These are phyloP conservation scores for Ophiodon elongatus DNA, from an alignment of 2,113 vertebrate species.

Conservation along the genomic window DNA sequence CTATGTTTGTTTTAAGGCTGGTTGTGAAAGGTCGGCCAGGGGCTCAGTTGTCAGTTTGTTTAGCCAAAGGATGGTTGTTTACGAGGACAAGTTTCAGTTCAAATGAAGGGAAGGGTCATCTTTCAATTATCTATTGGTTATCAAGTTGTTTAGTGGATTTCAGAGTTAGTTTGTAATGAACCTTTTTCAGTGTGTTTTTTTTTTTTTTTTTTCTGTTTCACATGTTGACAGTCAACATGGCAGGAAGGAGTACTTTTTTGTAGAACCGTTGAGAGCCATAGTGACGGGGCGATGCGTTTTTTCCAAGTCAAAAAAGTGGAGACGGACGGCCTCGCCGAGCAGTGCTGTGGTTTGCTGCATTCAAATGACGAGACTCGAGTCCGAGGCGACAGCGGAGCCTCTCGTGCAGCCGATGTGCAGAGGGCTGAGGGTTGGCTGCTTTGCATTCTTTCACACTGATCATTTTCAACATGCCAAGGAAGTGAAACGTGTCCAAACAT, in stretches of 20 bases:
- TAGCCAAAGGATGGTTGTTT: neutral
- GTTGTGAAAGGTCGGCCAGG: neutral
- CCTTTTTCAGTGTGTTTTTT: too few species aligned
- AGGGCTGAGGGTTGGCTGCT: neutral
- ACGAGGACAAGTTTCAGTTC: neutral
- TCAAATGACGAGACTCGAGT: neutral
- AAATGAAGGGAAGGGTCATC: neutral
- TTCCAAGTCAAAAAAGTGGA: constrained; percentile 6
- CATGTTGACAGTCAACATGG: neutral
- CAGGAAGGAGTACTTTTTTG: neutral
- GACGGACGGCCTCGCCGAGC: neutral
- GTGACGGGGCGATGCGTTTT: neutral
- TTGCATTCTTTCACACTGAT: constrained; percentile 33
- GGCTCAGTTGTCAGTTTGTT: neutral
- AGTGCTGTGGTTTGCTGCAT: constrained; percentile 13
- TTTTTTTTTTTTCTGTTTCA: too few species aligned
- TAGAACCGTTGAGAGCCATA: neutral
- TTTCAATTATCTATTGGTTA: neutral
- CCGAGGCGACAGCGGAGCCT: neutral
- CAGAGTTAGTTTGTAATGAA: too few species aligned
- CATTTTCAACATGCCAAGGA: neutral
- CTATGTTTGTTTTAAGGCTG: constrained; percentile 3
- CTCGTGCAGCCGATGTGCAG: neutral
- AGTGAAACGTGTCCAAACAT: neutral
- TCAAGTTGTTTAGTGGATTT: too few species aligned